Base-by-base conservation (phyloP, 2,113 vertebrate genomes). In the Alosa alosa region DNA sequence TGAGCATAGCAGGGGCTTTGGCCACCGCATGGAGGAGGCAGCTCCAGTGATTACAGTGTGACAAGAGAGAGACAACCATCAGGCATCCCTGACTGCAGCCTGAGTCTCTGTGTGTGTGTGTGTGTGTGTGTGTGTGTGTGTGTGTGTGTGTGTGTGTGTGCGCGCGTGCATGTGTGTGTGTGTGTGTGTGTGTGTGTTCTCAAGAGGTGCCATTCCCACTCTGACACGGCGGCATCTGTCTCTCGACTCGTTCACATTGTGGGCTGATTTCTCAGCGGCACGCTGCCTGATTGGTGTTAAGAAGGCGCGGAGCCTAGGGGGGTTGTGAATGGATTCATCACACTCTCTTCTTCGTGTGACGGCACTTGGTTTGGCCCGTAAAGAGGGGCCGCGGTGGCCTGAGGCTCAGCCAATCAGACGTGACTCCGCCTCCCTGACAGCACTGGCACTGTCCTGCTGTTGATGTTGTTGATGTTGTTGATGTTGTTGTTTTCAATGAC, bases 81-180 rank as follows among this genome's bases (percentile, higher is more conserved):
- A 60, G 18, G 55, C 55, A 22, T 18, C 20, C 55, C 4, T 60
- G 18, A 22, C 20, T 78, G 72, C 15, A 31, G 72, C 8, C n/a
- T 64, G 60, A 25, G 18, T n/a, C 22, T 64, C 4, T 9, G 22
- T 8, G 57, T 75, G 68, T 75, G 68, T 39, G 25, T 75, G 25
- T 75, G 64, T 31, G n/a, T 72, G 64, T 72, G 64, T 72, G 64
- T 72, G 64, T 72, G 64, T 72, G 64, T 72, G 64, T 31, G n/a
- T 72, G 64, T 31, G 22, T 68, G 64, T 31, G 64, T 68, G 64
- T 31, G 55, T 60, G 55, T 22, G 10, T 60, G 55, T 22, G 55
- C 22, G 55, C 1, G 55, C 22, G 52, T 17, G 52, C 20, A 17
- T 55, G 13, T 11, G 57, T 25, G 57, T 64, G 52, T 57, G 52